Evolutionary conservation across 1,140 invertebrate species (phyloP).

Genomic region (Heliothis virescens): DNA sequence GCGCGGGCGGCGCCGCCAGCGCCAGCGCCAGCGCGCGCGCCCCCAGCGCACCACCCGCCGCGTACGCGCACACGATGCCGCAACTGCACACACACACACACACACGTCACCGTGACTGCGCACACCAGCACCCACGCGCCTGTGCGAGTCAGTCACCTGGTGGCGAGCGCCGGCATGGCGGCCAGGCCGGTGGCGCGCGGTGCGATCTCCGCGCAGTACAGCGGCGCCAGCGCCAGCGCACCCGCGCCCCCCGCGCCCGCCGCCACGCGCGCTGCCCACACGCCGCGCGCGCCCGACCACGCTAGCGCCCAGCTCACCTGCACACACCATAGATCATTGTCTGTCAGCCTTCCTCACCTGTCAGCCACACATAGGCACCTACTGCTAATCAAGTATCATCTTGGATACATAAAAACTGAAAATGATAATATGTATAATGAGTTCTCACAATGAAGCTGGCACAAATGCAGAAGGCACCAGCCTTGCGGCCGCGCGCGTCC

Average conservation of each 20-base stretch:
- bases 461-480: constrained; percentile 73
- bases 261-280: constrained; percentile 77
- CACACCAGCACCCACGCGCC: too few relatives aligned
- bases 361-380: background rate
- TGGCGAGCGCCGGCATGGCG: constrained; percentile 77
- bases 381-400: constrained; percentile 66
- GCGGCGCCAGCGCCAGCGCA: constrained; percentile 70
- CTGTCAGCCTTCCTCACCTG: too few relatives aligned
- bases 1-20: constrained; percentile 72
- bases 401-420: too few relatives aligned
- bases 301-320: constrained; percentile 79
- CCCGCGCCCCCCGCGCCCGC: constrained; percentile 78
- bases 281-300: constrained; percentile 76
- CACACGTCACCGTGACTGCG: constrained; percentile 79
- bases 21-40: constrained; percentile 74
- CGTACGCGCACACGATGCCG: constrained; percentile 79
- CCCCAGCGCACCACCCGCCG: constrained; percentile 73
- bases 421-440: too few relatives aligned
- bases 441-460: constrained; percentile 82
- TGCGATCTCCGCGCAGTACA: constrained; percentile 80
- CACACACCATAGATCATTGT: too few relatives aligned
- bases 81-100: constrained; percentile 62
- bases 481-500: constrained; percentile 74
- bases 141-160: constrained; percentile 61
- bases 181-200: constrained; percentile 74